Percentiles rank a stretch among this genome's conserved stretches.
phyloP scores from a whole-genome alignment of 2,113 vertebrate species.

The Octodon degus region DNA sequence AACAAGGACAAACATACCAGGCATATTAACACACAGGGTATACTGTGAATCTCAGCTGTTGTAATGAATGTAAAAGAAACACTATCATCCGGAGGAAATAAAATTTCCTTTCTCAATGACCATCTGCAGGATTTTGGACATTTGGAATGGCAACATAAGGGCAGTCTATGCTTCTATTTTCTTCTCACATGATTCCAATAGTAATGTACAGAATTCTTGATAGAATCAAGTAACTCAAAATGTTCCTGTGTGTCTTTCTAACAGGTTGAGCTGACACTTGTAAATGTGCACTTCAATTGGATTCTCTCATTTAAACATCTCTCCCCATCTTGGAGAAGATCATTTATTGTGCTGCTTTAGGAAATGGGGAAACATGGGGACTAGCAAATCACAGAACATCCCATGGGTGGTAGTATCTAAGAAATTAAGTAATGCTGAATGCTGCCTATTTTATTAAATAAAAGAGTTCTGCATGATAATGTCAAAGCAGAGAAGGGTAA shows the following conservation, averaged over 20 bases:
- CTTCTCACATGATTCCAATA: neutral
- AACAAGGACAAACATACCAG: neutral
- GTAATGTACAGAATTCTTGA: neutral
- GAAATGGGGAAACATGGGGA: neutral
- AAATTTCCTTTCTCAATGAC: neutral
- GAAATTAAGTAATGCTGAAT: neutral
- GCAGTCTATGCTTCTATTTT: neutral
- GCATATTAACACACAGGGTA: neutral
- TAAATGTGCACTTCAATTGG: neutral
- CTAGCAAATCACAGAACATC: neutral
- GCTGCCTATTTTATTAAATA: neutral
- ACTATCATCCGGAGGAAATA: neutral
- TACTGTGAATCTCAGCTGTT: neutral
- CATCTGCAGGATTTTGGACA: neutral
- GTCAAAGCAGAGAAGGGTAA: neutral
- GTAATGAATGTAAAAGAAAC: neutral
- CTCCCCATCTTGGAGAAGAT: neutral
- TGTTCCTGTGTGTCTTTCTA: neutral
- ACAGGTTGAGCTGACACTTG: neutral
- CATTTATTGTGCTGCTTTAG: neutral
- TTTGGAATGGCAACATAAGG: neutral
- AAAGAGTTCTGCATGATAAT: neutral
- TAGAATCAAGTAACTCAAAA: neutral
- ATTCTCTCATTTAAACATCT: neutral
- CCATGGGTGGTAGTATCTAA: neutral